Base-by-base conservation (phyloP, 2,888 invertebrate genomes). In the Volucella bombylans region DNA sequence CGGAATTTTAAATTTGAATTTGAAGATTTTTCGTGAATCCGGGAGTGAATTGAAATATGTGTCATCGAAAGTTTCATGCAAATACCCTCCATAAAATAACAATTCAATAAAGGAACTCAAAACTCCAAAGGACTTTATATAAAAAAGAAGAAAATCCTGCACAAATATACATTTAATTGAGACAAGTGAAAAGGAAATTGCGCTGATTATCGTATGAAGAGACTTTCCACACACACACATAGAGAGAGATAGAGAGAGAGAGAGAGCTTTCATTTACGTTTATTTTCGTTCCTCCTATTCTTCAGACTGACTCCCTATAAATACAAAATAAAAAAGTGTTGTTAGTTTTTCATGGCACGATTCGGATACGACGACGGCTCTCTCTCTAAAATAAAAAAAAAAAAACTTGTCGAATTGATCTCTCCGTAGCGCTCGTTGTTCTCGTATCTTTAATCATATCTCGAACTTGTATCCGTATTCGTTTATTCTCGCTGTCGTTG, bases 131-230 rank as follows among this genome's bases (percentile, higher is more conserved):
- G 31, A 31, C 31, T 31, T 31, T 31, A 31, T 6, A 31, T 23
- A 23, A 61, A 41, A 41, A 72, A 55, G 41, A 64, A 71, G 15
- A 83, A 83, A 85, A 72, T 68, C 76, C 81, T 85, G 23, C 38
- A 71, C 45, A 72, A 76, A 76, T 55, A 67, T 69, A 65, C 74
- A 68, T 76, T 67, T 72, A 72, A 72, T 77, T 81, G 76, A 85
- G 81, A 85, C 50, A n/a, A 72, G 72, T 81, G 55, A 68, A 85
- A 81, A 85, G 80, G 81, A 85, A 77, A 85, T 85, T 85, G 80
- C 69, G 83, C 83, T 83, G 83, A 83, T 83, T 83, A 65, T 69
- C 71, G 50, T 62, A n/a, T 68, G 65, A 80, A 57, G 57, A 76
- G 79, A 68, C 15, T 23, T 9, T 23, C 50, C n/a, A 11, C 18